These are phyloP conservation scores for Eulemur rubriventer DNA, from an alignment of 2,797 vertebrate genomes.

Conservation along the genomic window DNA sequence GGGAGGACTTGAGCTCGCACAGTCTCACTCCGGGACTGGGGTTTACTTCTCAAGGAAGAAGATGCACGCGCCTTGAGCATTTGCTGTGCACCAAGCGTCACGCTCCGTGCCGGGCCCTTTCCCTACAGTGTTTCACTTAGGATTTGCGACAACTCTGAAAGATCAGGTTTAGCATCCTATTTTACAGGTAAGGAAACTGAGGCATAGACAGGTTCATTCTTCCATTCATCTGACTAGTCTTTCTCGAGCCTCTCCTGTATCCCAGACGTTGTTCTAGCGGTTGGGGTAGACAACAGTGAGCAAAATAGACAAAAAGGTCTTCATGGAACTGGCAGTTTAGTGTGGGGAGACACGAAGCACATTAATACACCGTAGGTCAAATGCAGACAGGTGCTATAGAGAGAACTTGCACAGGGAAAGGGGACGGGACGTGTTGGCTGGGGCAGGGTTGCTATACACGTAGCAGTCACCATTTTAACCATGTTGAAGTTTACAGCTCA, in stretches of 20 bases:
- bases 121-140: neutral
- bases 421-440: neutral
- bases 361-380: neutral
- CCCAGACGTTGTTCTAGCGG: neutral
- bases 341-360: neutral
- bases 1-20: neutral
- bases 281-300: neutral
- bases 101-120: neutral
- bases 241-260: neutral
- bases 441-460: neutral
- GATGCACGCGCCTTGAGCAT: accelerated
- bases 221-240: neutral
- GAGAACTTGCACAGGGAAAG: neutral
- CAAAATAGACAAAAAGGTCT: neutral
- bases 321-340: neutral
- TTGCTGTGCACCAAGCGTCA: neutral
- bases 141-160: neutral
- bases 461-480: neutral
- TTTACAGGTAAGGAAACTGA: neutral
- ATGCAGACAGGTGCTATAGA: neutral
- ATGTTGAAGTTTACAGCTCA: no score
- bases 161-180: neutral
- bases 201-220: neutral
- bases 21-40: neutral
- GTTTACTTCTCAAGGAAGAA: neutral